phyloP scores from a whole-genome alignment of 2,113 vertebrate genomes.

The Pedetes capensis region DNA sequence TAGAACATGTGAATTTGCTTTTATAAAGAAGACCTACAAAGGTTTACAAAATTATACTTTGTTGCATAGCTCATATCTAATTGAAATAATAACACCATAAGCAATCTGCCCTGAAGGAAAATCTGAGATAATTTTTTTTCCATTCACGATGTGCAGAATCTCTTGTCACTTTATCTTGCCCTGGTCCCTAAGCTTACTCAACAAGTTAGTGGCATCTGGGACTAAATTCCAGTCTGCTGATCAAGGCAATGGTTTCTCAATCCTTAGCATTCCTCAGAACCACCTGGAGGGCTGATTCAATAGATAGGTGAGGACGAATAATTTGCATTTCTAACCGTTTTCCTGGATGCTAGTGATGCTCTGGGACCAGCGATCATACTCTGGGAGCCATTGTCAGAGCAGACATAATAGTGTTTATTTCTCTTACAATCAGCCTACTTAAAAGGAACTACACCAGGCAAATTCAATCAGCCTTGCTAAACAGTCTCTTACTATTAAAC shows the following conservation, averaged over 20 bases:
- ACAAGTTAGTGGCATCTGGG: neutral
- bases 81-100: neutral
- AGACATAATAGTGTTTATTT: neutral
- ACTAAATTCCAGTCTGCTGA: neutral
- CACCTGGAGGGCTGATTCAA: neutral
- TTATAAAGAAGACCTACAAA: neutral
- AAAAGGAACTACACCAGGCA: neutral
- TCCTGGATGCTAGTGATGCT: neutral
- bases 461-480: neutral
- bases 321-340: neutral
- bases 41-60: neutral
- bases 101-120: neutral
- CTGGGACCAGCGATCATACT: neutral
- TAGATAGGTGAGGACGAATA: too few relatives aligned
- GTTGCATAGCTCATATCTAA: neutral
- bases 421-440: neutral
- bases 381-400: neutral
- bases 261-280: neutral
- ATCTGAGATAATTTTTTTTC: neutral
- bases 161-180: neutral
- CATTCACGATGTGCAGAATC: neutral
- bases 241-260: neutral
- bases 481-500: neutral
- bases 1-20: neutral
- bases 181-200: neutral